Percentiles rank a stretch among this genome's conserved stretches.
Evolutionary conservation across 2,888 invertebrate species (phyloP).

Genomic region (Lingula anatina): DNA sequence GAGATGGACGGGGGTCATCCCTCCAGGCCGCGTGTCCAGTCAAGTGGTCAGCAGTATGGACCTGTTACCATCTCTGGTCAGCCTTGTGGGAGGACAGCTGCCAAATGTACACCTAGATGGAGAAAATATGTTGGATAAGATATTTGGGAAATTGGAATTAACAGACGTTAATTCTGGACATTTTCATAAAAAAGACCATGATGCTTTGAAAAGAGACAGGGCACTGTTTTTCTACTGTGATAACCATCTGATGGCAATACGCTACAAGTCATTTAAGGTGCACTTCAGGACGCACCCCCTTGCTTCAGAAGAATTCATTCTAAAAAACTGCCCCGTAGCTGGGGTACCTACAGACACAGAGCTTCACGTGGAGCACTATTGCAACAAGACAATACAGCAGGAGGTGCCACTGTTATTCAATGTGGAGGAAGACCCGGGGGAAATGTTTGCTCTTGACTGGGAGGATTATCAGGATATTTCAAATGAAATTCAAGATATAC

Average conservation of each 20-base stretch:
- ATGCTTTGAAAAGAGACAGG: neutral
- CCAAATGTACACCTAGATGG: no score
- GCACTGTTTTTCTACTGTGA: neutral
- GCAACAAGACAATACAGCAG: neutral
- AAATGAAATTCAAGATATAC: neutral
- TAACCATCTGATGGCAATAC: constrained; percentile 6
- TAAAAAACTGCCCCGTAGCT: neutral
- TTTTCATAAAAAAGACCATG: no score
- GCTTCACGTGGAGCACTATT: neutral
- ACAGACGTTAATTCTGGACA: no score
- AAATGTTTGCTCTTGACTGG: constrained; percentile 2
- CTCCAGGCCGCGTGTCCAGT: neutral
- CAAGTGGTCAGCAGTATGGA: constrained; percentile 7
- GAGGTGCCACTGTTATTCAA: constrained; percentile 4
- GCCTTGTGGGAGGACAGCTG: constrained; percentile 3
- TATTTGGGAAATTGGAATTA: neutral
- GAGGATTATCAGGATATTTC: constrained; percentile 1
- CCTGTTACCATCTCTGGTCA: constrained; percentile 9
- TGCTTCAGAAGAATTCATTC: neutral
- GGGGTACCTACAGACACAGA: neutral
- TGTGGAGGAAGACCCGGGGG: constrained; percentile 10
- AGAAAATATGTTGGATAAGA: neutral
- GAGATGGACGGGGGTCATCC: constrained; percentile 10
- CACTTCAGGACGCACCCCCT: constrained; percentile 4
- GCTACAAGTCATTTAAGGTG: constrained; percentile 7